Conservation (phyloP, 1,140 invertebrate species). For the Heliconius hewitsoni region DNA sequence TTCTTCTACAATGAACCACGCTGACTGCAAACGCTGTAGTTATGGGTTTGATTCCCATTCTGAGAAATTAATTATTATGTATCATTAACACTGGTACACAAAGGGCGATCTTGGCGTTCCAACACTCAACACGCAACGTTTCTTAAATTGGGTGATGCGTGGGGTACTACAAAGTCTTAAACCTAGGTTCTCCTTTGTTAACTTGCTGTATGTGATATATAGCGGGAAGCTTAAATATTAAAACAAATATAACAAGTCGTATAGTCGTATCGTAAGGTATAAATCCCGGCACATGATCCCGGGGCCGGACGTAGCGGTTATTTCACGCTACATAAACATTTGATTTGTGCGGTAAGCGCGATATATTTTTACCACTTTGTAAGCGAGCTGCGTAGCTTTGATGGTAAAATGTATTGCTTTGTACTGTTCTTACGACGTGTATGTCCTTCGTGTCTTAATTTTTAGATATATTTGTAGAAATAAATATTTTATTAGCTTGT, state of each 20-base stretch:
- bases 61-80: no score
- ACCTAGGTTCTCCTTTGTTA: no score
- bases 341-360: slow-evolving; percentile 48
- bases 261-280: slow-evolving; percentile 20
- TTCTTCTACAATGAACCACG: no score
- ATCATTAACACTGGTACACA: no score
- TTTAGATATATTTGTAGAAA: neutral
- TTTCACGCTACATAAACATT: slow-evolving; percentile 59
- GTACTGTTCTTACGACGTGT: neutral
- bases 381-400: slow-evolving; percentile 37
- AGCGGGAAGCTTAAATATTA: neutral
- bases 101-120: no score
- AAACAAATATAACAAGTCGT: neutral
- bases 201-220: neutral
- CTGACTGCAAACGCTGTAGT: no score
- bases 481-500: no score
- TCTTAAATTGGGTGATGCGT: no score
- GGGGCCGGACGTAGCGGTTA: slow-evolving; percentile 39
- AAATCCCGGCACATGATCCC: slow-evolving; percentile 24
- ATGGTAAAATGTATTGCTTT: neutral
- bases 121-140: no score
- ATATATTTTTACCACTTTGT: slow-evolving; percentile 51
- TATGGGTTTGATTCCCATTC: no score
- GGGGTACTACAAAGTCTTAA: no score
- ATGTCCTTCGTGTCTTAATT: neutral